Conservation (phyloP, 2,888 invertebrate genomes). For the Polymixis flavicincta region DNA sequence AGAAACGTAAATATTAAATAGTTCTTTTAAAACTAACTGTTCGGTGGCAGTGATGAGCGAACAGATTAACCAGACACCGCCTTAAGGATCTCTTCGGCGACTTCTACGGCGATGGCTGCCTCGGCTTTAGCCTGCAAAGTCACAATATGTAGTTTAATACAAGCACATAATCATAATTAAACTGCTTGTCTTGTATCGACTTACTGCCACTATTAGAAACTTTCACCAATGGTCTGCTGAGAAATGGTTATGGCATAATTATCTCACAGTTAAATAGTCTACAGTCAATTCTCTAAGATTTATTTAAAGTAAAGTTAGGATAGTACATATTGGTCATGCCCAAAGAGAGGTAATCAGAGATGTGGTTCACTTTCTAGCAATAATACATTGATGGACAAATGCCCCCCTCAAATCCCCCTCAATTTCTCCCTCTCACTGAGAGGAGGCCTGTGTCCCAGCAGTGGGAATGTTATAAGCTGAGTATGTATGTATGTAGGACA, state of each 20-base stretch:
- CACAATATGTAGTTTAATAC: slow-evolving; percentile 13
- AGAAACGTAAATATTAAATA: slow-evolving; percentile 76
- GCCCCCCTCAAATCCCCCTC: too few relatives aligned
- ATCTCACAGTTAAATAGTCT: background rate
- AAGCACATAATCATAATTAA: slow-evolving; percentile 8
- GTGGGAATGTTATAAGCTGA: too few relatives aligned
- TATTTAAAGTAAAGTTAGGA: background rate
- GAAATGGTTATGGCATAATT: background rate
- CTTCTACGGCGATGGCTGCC: slow-evolving; percentile 98
- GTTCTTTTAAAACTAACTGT: slow-evolving; percentile 81
- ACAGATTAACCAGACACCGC: slow-evolving; percentile 91
- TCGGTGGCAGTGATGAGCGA: slow-evolving; percentile 47
- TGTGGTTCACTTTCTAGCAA: background rate
- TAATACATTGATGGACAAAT: background rate
- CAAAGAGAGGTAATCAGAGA: background rate
- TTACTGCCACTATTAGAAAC: too few relatives aligned
- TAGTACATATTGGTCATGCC: background rate
- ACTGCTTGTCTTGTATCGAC: background rate
- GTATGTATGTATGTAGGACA: too few relatives aligned
- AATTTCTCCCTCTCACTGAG: too few relatives aligned
- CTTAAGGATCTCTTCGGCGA: slow-evolving; percentile 97
- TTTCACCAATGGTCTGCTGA: background rate
- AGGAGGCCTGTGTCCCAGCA: too few relatives aligned
- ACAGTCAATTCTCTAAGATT: background rate
- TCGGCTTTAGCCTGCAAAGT: slow-evolving; percentile 94